phyloP scores from a whole-genome alignment of 2,888 invertebrate genomes.

The Ganaspis brasiliensis region DNA sequence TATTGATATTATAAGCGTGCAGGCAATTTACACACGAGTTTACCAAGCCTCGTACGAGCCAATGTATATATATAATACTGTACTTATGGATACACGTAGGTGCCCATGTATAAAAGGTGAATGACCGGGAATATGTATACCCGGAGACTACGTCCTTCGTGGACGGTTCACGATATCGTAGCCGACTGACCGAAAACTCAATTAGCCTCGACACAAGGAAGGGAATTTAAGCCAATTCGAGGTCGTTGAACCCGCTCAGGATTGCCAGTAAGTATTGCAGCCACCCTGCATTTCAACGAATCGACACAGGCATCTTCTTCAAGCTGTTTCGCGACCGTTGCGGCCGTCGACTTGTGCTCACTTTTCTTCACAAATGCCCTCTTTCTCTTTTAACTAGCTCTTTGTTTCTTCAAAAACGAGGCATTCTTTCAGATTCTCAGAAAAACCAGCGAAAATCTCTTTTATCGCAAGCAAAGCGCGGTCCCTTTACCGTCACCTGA shows the following conservation, averaged over 20 bases:
- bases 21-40: conserved; percentile 28
- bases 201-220: conserved; percentile 66
- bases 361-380: conserved; percentile 28
- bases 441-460: too few relatives aligned
- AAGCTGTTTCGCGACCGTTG: conserved; percentile 38
- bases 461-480: too few relatives aligned
- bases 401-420: not conserved
- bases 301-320: conserved; percentile 30
- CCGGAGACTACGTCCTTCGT: conserved; percentile 64
- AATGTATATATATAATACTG: conserved; percentile 19
- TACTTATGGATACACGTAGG: conserved; percentile 47
- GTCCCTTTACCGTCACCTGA: too few relatives aligned
- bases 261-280: conserved; percentile 44
- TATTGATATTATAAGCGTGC: conserved; percentile 32
- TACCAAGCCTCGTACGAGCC: conserved; percentile 27
- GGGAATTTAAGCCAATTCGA: conserved; percentile 64
- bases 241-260: conserved; percentile 62
- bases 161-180: conserved; percentile 66
- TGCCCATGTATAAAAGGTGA: conserved; percentile 71
- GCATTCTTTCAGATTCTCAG: not conserved
- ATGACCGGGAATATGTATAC: conserved; percentile 77
- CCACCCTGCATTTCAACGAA: conserved; percentile 42
- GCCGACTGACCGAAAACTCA: conserved; percentile 75
- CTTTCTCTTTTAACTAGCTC: conserved; percentile 1
- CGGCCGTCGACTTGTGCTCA: conserved; percentile 28